phyloP scores from a whole-genome alignment of 2,888 invertebrate genomes.

The Amiota minor region DNA sequence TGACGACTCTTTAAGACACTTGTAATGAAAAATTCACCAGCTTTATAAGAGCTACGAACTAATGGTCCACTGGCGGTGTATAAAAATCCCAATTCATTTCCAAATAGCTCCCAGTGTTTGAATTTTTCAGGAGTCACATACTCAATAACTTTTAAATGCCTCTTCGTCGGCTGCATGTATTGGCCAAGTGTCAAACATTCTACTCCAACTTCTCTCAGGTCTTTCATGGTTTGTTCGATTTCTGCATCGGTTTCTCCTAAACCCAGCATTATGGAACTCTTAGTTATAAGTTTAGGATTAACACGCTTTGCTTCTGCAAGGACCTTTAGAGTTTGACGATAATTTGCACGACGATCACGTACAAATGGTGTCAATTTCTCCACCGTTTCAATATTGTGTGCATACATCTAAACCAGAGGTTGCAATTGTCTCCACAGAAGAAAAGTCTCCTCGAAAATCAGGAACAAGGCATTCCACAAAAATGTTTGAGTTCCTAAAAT shows the following conservation, averaged over 20 bases:
- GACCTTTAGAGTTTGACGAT: constrained; percentile 89
- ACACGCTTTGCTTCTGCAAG: constrained; percentile 86
- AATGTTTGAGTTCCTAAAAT: constrained; percentile 82
- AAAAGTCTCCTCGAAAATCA: constrained; percentile 90
- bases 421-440: constrained; percentile 84
- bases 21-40: constrained; percentile 94
- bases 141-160: constrained; percentile 94
- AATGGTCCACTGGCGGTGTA: constrained; percentile 98
- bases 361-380: constrained; percentile 92
- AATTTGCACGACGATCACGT: constrained; percentile 93
- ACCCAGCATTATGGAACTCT: constrained; percentile 98
- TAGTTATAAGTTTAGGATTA: constrained; percentile 90
- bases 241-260: constrained; percentile 92
- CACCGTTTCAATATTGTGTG: constrained; percentile 99
- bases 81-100: constrained; percentile 89
- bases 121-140: constrained; percentile 97
- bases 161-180: constrained; percentile 99
- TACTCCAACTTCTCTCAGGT: constrained; percentile 86
- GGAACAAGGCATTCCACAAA: constrained; percentile 97
- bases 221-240: constrained; percentile 89
- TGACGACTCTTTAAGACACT: constrained; percentile 81
- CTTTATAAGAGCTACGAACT: constrained; percentile 96
- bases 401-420: constrained; percentile 93
- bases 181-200: constrained; percentile 98
- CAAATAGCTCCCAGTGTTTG: constrained; percentile 87